These are phyloP conservation scores for Dendrolimus punctatus DNA, from an alignment of 1,140 invertebrate genomes.

Conservation along the genomic window DNA sequence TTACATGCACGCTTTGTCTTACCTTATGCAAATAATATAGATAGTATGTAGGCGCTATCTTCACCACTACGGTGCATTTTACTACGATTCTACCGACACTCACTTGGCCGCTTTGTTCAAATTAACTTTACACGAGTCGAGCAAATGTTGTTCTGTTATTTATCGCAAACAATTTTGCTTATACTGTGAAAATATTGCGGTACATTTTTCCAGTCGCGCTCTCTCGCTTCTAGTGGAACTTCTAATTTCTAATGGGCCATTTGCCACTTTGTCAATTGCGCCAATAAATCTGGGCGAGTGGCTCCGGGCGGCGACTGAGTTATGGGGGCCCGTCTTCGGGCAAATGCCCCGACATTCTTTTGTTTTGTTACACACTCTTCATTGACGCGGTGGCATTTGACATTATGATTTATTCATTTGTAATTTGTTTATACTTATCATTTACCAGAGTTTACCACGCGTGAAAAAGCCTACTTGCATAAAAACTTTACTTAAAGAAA, in stretches of 20 bases:
- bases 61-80: no score
- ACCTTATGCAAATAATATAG: no score
- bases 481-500: no score
- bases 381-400: not conserved
- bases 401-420: no score
- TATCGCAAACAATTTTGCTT: slow-evolving; percentile 61
- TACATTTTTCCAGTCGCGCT: slow-evolving; percentile 52
- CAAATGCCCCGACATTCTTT: slow-evolving; percentile 45
- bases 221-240: slow-evolving; percentile 33
- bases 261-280: slow-evolving; percentile 68
- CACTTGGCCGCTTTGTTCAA: slow-evolving; percentile 2
- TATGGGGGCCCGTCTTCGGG: slow-evolving; percentile 31
- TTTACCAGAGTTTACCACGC: no score
- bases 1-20: no score
- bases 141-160: slow-evolving; percentile 35
- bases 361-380: slow-evolving; percentile 21
- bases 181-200: slow-evolving; percentile 51
- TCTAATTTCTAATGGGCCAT: slow-evolving; percentile 68
- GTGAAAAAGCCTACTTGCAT: no score
- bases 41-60: no score
- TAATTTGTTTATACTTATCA: no score
- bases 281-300: slow-evolving; percentile 53
- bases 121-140: slow-evolving; percentile 10
- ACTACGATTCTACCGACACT: no score
- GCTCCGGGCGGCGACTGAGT: slow-evolving; percentile 28